phyloP scores from a whole-genome alignment of 2,888 invertebrate species.

The Apodemia duryi region DNA sequence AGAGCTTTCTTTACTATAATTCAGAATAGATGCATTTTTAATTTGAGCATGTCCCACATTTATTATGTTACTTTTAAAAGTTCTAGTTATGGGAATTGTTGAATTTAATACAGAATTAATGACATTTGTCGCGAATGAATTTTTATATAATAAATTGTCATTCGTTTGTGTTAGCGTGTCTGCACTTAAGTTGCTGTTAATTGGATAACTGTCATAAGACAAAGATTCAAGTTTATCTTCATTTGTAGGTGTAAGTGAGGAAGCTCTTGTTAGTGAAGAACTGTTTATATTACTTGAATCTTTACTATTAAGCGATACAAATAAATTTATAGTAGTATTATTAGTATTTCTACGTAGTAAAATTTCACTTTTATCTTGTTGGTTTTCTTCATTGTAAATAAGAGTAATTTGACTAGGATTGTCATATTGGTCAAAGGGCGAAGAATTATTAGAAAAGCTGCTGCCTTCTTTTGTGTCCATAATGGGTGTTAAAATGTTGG shows the following conservation, averaged over 20 bases:
- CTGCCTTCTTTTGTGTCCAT: background rate
- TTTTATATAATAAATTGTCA: background rate
- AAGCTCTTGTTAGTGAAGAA: background rate
- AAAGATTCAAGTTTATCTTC: background rate
- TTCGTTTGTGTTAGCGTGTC: background rate
- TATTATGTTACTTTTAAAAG: constrained; percentile 43
- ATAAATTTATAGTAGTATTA: background rate
- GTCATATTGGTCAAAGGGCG: background rate
- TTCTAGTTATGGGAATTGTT: background rate
- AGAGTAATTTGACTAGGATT: constrained; percentile 1
- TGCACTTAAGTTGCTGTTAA: background rate
- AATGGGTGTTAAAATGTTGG: background rate
- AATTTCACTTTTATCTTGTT: background rate
- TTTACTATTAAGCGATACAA: background rate
- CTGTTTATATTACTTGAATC: background rate
- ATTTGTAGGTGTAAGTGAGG: too few species aligned
- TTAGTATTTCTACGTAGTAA: background rate
- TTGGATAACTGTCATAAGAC: background rate
- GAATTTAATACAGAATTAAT: constrained; percentile 5
- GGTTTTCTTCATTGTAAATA: background rate
- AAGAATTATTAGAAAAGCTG: background rate
- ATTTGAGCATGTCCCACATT: constrained; percentile 49
- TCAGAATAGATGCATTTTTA: constrained; percentile 32
- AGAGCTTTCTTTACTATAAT: constrained; percentile 25
- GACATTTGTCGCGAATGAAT: background rate